Base-by-base conservation (phyloP, 2,113 vertebrate genomes). In the Hippopotamus amphibius region DNA sequence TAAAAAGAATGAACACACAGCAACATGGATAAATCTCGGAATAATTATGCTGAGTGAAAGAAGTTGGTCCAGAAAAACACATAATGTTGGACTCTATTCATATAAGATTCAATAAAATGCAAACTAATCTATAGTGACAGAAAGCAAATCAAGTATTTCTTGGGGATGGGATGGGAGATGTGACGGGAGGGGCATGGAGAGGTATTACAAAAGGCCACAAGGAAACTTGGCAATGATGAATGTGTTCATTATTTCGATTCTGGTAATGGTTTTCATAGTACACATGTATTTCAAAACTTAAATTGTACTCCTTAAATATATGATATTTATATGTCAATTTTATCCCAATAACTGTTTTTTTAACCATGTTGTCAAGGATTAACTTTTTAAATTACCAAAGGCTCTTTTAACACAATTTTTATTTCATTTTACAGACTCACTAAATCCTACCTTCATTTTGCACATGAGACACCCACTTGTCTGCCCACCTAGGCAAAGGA, bases 191-290 rank as follows among this genome's bases (percentile, higher is more conserved):
- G 48, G 28, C 79, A 81, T 50, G 65, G 79, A 90, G 50, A 69
- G 24, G 4, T 28, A 71, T 83, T 48, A 15, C 11, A 77, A 87
- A 82, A 50, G 46, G 46, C 28, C 30, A 63, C 66, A 57, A 46
- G 81, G 74, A 86, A 63, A 46, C 46, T 15, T 55, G 14, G 30
- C 16, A 11, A 24, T 50, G 6, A 85, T 43, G 7, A 5, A 48
- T 68, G 24, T n/a, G 30, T 68, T 86, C 28, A 81, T 81, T 90
- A 81, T 92, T 89, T 79, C n/a, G n/a, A n/a, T n/a, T n/a, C n/a
- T n/a, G n/a, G 48, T 79, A 24, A 28, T 84, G n/a, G 24, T 90
- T 89, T n/a, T n/a, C n/a, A n/a, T n/a, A n/a, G n/a, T n/a, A n/a
- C n/a, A n/a, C n/a, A n/a, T 1, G 0, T 41, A 71, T 72, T 16